Conservation (phyloP, 2,888 invertebrate genomes). For the Volucella zonaria region DNA sequence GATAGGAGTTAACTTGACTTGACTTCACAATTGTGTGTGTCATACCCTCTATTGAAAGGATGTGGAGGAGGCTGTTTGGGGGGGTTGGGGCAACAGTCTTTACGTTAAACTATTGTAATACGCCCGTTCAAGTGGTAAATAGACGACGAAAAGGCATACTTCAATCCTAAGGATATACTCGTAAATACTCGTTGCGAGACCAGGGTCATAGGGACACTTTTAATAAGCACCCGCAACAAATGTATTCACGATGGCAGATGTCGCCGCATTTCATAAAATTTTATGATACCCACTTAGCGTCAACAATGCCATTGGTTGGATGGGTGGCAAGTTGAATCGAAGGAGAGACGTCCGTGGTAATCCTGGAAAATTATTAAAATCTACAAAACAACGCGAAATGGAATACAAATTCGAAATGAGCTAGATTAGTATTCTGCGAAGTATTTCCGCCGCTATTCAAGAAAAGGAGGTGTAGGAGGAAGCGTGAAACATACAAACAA, state of each 20-base stretch:
- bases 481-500: conserved; percentile 2
- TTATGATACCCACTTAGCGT: conserved; percentile 71
- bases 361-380: conserved; percentile 72
- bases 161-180: conserved; percentile 23
- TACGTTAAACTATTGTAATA: conserved; percentile 64
- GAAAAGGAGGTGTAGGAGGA: neutral
- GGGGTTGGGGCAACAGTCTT: conserved; percentile 22
- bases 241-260: conserved; percentile 72
- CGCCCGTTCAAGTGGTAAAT: conserved; percentile 66
- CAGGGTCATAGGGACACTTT: conserved; percentile 70
- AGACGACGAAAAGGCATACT: conserved; percentile 45
- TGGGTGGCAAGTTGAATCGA: conserved; percentile 3
- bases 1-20: conserved; percentile 42
- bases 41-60: neutral
- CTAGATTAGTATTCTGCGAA: conserved; percentile 70
- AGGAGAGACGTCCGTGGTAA: conserved; percentile 37
- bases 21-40: conserved; percentile 23
- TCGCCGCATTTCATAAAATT: conserved; percentile 74
- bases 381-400: conserved; percentile 72
- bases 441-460: conserved; percentile 28
- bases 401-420: conserved; percentile 71
- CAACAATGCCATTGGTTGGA: conserved; percentile 12
- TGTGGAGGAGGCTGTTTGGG: too few species aligned
- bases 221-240: conserved; percentile 73
- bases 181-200: conserved; percentile 8